These are phyloP conservation scores for Chiroxiphia lanceolata DNA, from an alignment of 2,797 vertebrate species.

Conservation along the genomic window DNA sequence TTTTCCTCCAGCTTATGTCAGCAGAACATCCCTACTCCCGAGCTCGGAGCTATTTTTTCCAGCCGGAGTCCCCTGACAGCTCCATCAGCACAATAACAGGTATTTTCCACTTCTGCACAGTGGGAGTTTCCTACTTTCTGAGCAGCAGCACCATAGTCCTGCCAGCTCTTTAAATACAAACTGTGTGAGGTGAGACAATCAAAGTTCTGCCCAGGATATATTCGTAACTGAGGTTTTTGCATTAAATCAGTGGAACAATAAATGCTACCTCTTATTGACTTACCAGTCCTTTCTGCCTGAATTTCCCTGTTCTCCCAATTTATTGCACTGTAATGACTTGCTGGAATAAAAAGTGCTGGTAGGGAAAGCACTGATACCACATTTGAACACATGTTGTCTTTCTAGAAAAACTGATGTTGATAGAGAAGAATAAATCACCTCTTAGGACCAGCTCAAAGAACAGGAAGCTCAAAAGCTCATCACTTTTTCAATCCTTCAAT, in stretches of 20 bases:
- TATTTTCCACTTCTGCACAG: slow-evolving; percentile 10
- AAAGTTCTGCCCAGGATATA: not conserved
- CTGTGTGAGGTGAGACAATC: not conserved
- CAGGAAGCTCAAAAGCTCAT: not conserved
- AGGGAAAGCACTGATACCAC: not conserved
- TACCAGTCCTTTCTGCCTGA: not conserved
- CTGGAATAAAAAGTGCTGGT: not conserved
- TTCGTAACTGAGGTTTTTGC: not conserved
- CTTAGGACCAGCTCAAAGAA: not conserved
- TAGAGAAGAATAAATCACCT: not conserved
- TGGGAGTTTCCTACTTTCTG: not conserved
- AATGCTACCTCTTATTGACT: not conserved
- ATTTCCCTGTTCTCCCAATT: not conserved
- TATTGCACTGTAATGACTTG: not conserved
- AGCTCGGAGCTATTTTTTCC: not conserved
- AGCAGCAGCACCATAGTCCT: not conserved
- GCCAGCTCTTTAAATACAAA: not conserved
- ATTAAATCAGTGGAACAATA: not conserved
- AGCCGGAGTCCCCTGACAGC: not conserved
- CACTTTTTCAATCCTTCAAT: not conserved
- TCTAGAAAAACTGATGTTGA: not conserved
- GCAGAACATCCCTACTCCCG: not conserved
- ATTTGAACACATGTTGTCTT: fast-evolving
- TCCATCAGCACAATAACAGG: slow-evolving; percentile 6
- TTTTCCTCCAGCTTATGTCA: not conserved